Evolutionary conservation across 1,140 invertebrate genomes (phyloP), one percentile per base, ranked within the genome.

Genomic region (Tetramorium simillimum): DNA sequence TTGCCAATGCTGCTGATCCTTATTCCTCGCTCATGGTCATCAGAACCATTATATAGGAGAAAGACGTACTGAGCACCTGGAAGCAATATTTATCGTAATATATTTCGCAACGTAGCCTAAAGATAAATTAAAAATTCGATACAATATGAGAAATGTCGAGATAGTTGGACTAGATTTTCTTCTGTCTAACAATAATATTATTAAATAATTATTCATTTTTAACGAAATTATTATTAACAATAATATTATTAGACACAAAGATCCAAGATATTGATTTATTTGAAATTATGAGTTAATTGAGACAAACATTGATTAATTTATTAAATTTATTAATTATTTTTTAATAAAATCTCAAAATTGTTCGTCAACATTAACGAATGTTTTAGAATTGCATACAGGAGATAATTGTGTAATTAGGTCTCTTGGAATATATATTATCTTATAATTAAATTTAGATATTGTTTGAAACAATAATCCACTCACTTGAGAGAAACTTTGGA

Each of bases 61-160:
- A 94, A 24, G 92, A 93, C 12, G 92, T 90, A 40, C 92, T 92
- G 16, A 94, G 85, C 60, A 94, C 92, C 92, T 94, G 82, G 4
- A 86, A 86, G 87, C 70, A 56, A 75, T 67, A 69, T 67, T 37
- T 53, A 46, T 58, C 1, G 28, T 37, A 33, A 40, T 6, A 9
- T 49, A 12, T 46, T 43, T 67, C 10, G 10, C 21, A 67, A 67
- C 0, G 37, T 21, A 43, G 4, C 4, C 33, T 3, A 33, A 33
- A 33, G 33, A 33, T 33, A 33, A 33, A 33, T 33, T 33, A 33
- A 33, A 0, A 33, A 3, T 33, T 33, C 33, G 33, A 33, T 33
- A 33, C 33, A 33, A 33, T 33, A 33, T 33, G 33, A 33, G 33
- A 33, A 33, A 33, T 33, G 33, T 3, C 33, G 33, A 33, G 3